Base-by-base conservation (phyloP, 2,888 invertebrate genomes). In the Platerodrilus igneus region DNA sequence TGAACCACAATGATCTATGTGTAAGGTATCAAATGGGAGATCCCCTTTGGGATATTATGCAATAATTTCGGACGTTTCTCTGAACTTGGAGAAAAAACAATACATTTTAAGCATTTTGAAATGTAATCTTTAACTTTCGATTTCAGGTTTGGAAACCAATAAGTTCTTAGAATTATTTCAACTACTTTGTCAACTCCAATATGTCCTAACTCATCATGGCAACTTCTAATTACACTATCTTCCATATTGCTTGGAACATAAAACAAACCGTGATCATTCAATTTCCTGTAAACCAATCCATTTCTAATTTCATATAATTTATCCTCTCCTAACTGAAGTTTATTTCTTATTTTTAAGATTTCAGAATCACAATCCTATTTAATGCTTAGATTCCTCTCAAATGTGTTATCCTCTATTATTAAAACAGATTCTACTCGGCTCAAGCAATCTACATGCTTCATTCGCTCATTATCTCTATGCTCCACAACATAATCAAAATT, bases 231-330 rank as follows among this genome's bases (percentile, higher is more conserved):
- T 1, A 50, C 37, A 11, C 30, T 40, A 7, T 13, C 9, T 9
- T 29, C 27, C 43, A 47, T 43, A 2, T 11, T 9, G 9, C 19
- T 4, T 1, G 47, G 38, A 1, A 47, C 47, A 15, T 45, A 45
- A 18, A 45, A 47, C 5, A 47, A 21, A 18, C 37, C 7, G n/a
- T 19, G 11, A 5, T 34, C 20, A 6, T 31, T 25, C 13, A 11
- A 6, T 33, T 55, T 55, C 6, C 50, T 27, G 23, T 54, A 56
- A 1, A 56, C 41, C 14, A 53, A 13, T 3, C 53, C 53, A 25
- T 51, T 33, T n/a, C 45, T 14, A 5, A 56, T 18, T 35, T 56
- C 54, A 37, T 28, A 49, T 3, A 32, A 28, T 14, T 28, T 37
- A 14, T 31, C 31, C 20, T 37, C 40, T 1, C 17, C 4, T n/a